Conservation (phyloP, 2,888 invertebrate genomes). For the Teinopalpus imperialis region DNA sequence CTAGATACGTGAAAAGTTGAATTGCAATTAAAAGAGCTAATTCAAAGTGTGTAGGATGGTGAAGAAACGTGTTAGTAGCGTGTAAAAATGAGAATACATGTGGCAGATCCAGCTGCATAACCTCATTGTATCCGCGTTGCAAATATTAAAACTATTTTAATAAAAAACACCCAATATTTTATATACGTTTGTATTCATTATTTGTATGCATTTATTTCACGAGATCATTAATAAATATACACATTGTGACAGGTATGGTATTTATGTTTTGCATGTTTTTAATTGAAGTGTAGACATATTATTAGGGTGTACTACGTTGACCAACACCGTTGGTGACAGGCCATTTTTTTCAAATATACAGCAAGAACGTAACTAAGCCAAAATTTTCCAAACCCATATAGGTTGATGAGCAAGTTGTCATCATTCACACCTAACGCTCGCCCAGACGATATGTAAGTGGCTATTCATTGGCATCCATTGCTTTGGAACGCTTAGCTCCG, state of each 20-base stretch:
- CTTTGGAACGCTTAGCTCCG: slow-evolving; percentile 66
- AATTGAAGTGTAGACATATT: not conserved
- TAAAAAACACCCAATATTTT: too few species aligned
- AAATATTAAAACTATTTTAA: too few species aligned
- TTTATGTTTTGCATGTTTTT: slow-evolving; percentile 1
- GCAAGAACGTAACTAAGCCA: slow-evolving; percentile 18
- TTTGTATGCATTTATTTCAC: too few species aligned
- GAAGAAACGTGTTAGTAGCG: too few species aligned
- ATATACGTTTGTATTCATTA: too few species aligned
- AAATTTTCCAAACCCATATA: slow-evolving; percentile 56
- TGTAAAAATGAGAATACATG: too few species aligned
- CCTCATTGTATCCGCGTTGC: too few species aligned
- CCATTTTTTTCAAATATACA: not conserved
- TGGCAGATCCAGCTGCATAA: too few species aligned
- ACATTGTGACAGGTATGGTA: not conserved
- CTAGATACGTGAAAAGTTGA: too few species aligned
- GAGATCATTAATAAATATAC: too few species aligned
- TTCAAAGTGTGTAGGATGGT: too few species aligned
- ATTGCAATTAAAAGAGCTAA: too few species aligned
- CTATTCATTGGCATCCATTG: slow-evolving; percentile 40
- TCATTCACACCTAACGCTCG: slow-evolving; percentile 67
- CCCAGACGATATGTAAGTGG: slow-evolving; percentile 76
- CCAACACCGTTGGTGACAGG: not conserved
- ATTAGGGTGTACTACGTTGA: not conserved
- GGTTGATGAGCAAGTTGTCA: slow-evolving; percentile 77